Evolutionary conservation across 1,140 invertebrate genomes (phyloP).

Genomic region (Drosophila saltans): DNA sequence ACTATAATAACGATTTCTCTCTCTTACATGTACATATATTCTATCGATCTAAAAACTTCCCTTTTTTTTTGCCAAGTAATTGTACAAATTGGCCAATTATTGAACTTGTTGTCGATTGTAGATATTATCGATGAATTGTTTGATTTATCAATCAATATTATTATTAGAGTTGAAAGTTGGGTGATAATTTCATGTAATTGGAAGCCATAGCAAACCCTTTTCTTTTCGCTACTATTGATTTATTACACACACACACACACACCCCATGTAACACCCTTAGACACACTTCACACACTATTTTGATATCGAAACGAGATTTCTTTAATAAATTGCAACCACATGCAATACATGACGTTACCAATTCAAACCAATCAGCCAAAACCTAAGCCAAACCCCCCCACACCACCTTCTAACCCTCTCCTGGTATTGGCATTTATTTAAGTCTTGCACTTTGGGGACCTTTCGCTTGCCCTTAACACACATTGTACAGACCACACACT

Average conservation of each 20-base stretch:
- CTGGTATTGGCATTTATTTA: slow-evolving; percentile 10
- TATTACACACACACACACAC: not conserved
- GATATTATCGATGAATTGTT: slow-evolving; percentile 2
- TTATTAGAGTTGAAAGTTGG: not conserved
- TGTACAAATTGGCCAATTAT: not conserved
- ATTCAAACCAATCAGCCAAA: slow-evolving; percentile 32
- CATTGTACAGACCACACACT: not conserved
- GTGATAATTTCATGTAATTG: not conserved
- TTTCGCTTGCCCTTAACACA: slow-evolving; percentile 12
- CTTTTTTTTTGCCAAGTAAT: no score
- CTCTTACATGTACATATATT: no score
- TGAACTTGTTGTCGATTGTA: not conserved
- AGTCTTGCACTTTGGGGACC: slow-evolving; percentile 11
- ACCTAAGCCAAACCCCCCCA: not conserved
- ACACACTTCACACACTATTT: not conserved
- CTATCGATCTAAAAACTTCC: no score
- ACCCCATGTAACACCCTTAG: not conserved
- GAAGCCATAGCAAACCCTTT: not conserved
- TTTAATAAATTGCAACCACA: slow-evolving; percentile 53
- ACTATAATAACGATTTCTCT: no score
- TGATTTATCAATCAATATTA: not conserved
- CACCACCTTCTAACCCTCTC: not conserved
- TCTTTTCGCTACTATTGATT: not conserved
- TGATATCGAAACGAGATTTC: slow-evolving; percentile 22
- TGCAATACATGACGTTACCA: slow-evolving; percentile 25